Conservation (phyloP, 2,113 vertebrate genomes). For the Opisthocomus hoazin region DNA sequence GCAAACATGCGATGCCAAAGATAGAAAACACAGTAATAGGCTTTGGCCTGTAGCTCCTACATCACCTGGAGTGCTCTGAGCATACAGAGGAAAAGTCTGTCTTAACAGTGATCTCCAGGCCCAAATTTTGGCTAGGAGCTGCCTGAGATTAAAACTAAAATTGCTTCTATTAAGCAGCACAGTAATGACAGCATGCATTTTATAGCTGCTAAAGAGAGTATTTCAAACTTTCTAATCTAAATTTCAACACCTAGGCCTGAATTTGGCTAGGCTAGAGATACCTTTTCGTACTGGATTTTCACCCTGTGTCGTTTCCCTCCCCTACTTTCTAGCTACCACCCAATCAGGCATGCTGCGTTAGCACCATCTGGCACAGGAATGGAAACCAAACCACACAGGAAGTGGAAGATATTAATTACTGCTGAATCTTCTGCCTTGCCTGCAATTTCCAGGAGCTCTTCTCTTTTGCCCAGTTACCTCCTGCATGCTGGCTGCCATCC, state of each 20-base stretch:
- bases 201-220: not conserved
- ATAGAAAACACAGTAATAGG: slow-evolving; percentile 48
- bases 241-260: not conserved
- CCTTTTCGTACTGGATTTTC: not conserved
- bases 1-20: slow-evolving; percentile 9
- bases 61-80: not conserved
- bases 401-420: not conserved
- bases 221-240: not conserved
- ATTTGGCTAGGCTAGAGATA: not conserved
- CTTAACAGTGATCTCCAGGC: not conserved
- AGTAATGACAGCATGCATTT: not conserved
- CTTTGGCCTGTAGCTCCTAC: not conserved
- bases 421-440: not conserved
- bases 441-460: not conserved
- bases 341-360: not conserved
- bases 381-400: not conserved
- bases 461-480: not conserved
- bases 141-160: not conserved
- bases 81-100: not conserved
- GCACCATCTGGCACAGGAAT: fast-evolving
- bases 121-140: not conserved
- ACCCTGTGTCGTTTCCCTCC: not conserved
- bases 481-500: fast-evolving
- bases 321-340: not conserved
- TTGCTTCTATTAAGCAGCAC: not conserved